Base-by-base conservation (phyloP, 2,888 invertebrate species). In the Leptinotarsa peninsularis region DNA sequence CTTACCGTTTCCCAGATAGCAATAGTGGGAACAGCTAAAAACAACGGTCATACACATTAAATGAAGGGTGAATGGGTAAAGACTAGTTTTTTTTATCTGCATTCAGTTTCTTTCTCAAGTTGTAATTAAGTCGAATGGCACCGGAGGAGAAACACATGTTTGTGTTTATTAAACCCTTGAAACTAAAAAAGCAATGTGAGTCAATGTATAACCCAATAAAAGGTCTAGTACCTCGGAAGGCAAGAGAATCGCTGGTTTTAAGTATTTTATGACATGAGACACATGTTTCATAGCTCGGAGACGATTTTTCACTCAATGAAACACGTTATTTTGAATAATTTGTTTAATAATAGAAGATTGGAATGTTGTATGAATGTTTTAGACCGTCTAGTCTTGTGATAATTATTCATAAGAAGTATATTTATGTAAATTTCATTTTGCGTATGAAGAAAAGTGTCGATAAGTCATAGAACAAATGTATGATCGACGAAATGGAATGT, bases 141-240 rank as follows among this genome's bases (percentile, higher is more conserved):
- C 52, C n/a, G 4, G 43, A 15, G 15, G n/a, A 52, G 1, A 3
- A 52, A 52, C 52, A 52, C 5, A n/a, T 52, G 52, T 17, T 52
- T 52, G n/a, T 52, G 52, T 52, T 52, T 52, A 52, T 52, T 52
- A n/a, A 52, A 52, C 52, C n/a, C 52, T 52, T 52, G 52, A 52
- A 52, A 52, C n/a, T 52, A 7, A 52, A 52, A 52, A 52, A 52
- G n/a, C n/a, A 52, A n/a, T 58, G 21, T 58, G 58, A 58, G 13
- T 21, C 18, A 21, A 58, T 58, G 58, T 4, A 58, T 21, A 58
- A 18, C 10, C 56, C 56, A 58, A 18, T 58, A 58, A 58, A 58
- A 58, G 13, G 18, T 58, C 58, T 10, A 23, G 58, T 58, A 58
- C 58, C 21, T 18, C 58, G 58, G 7, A n/a, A n/a, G n/a, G n/a